Base-by-base conservation (phyloP, 2,113 vertebrate genomes). In the Eretmochelys imbricata region DNA sequence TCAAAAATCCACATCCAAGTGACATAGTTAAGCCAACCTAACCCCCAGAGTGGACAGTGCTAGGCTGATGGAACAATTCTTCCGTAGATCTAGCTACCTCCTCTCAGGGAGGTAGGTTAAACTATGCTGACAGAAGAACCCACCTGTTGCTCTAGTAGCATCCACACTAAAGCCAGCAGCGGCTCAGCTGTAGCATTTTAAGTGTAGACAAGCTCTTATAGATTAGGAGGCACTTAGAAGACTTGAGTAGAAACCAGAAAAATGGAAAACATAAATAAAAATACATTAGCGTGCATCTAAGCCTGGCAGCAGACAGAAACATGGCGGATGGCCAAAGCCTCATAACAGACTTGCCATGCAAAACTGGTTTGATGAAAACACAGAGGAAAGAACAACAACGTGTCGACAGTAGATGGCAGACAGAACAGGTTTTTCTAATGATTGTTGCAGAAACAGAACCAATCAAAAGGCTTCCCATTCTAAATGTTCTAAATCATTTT, bases 391-490 rank as follows among this genome's bases (percentile, higher is more conserved):
- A 93, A 51, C 53, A 92, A 94, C 0, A 0, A 69, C 31, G 9
- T 4, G 25, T 80, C 87, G 85, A 79, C 84, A 90, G 48, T 46
- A 54, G 86, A 87, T 9, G 42, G 80, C 29, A 93, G 88, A 27
- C 31, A 49, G n/a, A 24, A 31, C 85, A 84, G 49, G 57, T 48
- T 69, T 88, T 78, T 12, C 50, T 89, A 4, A 0, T 80, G 81
- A 91, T 19, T 50, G 25, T 76, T 46, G 8, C 91, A 89, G 51
- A 38, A 89, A 14, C 31, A 93, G 92, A 91, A 13, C 14, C 78
- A 94, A 87, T 4, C 17, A 94, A 12, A 89, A 85, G 50, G 93
- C 85, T 97, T 95, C 72, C 53, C 93, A 20, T 8, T 19, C 35
- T 69, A 69, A 69, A 69, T 69, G 35, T n/a, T 69, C 35, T 17